These are phyloP conservation scores for Salvator merianae DNA, from an alignment of 2,113 vertebrate genomes.

Conservation along the genomic window DNA sequence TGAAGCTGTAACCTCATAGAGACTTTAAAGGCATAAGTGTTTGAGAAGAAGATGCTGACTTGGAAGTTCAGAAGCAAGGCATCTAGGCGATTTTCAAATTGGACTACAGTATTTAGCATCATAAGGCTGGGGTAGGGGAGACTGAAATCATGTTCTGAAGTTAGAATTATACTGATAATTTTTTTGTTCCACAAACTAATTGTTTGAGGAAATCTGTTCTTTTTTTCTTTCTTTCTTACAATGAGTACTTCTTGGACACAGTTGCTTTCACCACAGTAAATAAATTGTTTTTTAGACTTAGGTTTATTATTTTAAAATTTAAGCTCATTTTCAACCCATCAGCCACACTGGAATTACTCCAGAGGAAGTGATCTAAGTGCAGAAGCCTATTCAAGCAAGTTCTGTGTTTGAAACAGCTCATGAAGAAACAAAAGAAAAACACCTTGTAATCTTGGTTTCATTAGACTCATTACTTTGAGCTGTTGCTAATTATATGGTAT, in stretches of 20 bases:
- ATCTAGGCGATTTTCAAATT: not conserved
- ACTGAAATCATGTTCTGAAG: not conserved
- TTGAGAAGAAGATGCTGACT: not conserved
- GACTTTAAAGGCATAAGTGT: not conserved
- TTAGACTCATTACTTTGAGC: slow-evolving; percentile 36
- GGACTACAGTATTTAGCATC: not conserved
- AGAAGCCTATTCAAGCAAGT: slow-evolving; percentile 30
- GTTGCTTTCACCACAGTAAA: not conserved
- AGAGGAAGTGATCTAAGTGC: slow-evolving; percentile 2
- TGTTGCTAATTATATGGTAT: slow-evolving; percentile 12
- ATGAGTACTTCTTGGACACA: not conserved
- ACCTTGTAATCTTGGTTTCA: slow-evolving; percentile 54
- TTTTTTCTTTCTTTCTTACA: not conserved
- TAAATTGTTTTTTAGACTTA: not conserved
- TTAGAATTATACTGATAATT: not conserved
- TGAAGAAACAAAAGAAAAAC: slow-evolving; percentile 25
- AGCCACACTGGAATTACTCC: slow-evolving; percentile 9
- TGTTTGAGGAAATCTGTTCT: not conserved
- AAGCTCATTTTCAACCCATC: not conserved
- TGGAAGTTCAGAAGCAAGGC: not conserved
- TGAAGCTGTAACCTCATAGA: not conserved
- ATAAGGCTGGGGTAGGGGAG: not conserved
- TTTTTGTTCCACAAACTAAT: not conserved
- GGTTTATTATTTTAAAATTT: not conserved
- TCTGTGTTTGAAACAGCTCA: slow-evolving; percentile 51